Conservation (phyloP, 1,140 invertebrate species). For the Trachymyrmex cornetzi region DNA sequence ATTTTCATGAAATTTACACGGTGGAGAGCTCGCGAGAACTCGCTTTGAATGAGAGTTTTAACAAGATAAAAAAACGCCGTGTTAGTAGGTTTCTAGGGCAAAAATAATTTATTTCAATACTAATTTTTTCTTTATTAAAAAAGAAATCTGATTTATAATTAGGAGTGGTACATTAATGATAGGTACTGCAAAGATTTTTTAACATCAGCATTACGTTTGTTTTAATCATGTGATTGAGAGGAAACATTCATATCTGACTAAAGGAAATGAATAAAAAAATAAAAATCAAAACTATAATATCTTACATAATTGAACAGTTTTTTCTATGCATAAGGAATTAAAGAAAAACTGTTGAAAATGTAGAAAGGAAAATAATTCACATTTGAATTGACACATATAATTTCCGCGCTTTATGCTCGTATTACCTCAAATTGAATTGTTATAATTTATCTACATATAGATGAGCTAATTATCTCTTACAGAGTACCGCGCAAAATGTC, state of each 20-base stretch:
- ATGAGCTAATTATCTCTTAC: neutral
- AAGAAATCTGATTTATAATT: conserved; percentile 4
- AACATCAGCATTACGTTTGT: neutral
- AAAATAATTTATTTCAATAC: neutral
- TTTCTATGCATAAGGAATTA: neutral
- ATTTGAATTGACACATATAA: neutral
- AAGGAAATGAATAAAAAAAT: too few relatives aligned
- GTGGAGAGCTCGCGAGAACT: neutral
- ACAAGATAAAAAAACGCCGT: neutral
- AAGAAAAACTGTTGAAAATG: neutral
- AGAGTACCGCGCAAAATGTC: too few relatives aligned
- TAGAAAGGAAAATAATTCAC: neutral
- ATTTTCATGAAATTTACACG: conserved; percentile 59
- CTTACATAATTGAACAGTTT: neutral
- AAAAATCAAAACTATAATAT: neutral
- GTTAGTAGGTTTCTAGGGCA: neutral
- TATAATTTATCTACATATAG: conserved; percentile 9
- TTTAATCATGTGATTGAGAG: neutral
- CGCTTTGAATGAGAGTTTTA: conserved; percentile 32
- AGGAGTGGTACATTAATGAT: neutral
- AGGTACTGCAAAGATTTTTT: neutral
- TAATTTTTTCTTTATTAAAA: conserved; percentile 12
- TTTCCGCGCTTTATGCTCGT: neutral
- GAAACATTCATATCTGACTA: neutral
- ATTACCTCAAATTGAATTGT: neutral